These are phyloP conservation scores for Diorhabda sublineata DNA, from an alignment of 1,140 invertebrate species.

Conservation along the genomic window DNA sequence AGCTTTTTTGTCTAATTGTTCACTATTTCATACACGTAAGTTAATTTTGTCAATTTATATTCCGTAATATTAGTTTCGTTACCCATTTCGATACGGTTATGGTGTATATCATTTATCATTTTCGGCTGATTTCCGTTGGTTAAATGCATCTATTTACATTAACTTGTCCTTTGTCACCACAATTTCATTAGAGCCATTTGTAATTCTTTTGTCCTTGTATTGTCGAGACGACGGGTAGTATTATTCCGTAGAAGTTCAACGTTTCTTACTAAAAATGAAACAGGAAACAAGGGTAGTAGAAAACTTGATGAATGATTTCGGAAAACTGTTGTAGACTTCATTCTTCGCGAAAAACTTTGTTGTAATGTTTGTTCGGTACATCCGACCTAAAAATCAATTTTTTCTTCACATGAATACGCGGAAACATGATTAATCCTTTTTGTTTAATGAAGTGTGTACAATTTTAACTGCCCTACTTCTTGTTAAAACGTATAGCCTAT, in stretches of 20 bases:
- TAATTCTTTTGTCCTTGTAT: not conserved
- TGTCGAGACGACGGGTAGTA: not conserved
- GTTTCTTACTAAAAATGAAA: not conserved
- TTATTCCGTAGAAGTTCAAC: not conserved
- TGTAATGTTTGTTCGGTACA: not conserved
- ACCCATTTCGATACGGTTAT: not conserved
- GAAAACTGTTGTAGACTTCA: not conserved
- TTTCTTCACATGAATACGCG: no score
- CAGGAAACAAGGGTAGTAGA: not conserved
- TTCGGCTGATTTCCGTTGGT: not conserved
- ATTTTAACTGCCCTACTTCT: no score
- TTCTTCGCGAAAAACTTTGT: not conserved
- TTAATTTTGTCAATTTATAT: no score
- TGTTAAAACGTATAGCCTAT: no score
- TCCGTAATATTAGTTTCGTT: no score
- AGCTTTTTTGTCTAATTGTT: no score
- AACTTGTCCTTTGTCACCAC: slow-evolving; percentile 1
- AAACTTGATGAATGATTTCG: not conserved
- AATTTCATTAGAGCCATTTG: slow-evolving; percentile 2
- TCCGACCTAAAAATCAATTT: no score
- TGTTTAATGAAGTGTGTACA: no score
- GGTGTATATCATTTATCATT: not conserved
- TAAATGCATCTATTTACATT: slow-evolving; percentile 3
- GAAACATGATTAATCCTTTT: no score
- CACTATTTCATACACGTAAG: no score